These are phyloP conservation scores for Oscheius sp. DNA, from an alignment of 2,888 invertebrate species.

Conservation along the genomic window DNA sequence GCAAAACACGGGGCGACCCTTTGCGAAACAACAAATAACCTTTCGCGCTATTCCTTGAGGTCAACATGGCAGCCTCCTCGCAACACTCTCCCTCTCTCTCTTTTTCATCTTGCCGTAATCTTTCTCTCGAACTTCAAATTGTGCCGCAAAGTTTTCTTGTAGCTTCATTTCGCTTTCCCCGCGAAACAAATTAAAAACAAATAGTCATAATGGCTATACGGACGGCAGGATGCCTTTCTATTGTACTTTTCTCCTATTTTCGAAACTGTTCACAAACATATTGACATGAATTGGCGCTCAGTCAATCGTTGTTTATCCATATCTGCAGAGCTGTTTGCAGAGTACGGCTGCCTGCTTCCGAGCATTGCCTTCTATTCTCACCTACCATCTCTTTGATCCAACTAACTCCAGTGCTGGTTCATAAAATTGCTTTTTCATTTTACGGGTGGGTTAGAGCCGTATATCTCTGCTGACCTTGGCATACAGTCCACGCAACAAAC, in stretches of 20 bases:
- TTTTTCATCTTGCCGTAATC: background rate
- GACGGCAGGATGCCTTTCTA: no score
- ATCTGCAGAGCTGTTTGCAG: conserved; percentile 27
- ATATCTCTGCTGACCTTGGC: conserved; percentile 25
- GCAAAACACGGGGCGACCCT: conserved; percentile 30
- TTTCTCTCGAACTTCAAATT: background rate
- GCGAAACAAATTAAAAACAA: no score
- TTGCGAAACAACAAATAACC: conserved; percentile 32
- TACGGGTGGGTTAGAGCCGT: background rate
- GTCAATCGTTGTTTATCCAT: conserved; percentile 24
- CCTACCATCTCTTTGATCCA: conserved; percentile 15
- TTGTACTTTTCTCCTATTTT: background rate
- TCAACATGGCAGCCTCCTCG: conserved; percentile 2
- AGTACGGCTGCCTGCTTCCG: conserved; percentile 34
- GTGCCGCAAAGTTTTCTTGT: no score
- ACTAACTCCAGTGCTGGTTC: background rate
- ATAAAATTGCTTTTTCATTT: background rate
- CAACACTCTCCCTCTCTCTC: background rate
- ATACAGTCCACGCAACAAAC: conserved; percentile 7
- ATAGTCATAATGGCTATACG: no score
- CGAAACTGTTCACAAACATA: background rate
- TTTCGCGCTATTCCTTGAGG: conserved; percentile 4
- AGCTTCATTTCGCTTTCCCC: no score
- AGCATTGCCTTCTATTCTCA: conserved; percentile 19
- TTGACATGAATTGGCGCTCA: background rate